Evolutionary conservation across 1,140 invertebrate species (phyloP).

Genomic region (Calycopis cecrops): DNA sequence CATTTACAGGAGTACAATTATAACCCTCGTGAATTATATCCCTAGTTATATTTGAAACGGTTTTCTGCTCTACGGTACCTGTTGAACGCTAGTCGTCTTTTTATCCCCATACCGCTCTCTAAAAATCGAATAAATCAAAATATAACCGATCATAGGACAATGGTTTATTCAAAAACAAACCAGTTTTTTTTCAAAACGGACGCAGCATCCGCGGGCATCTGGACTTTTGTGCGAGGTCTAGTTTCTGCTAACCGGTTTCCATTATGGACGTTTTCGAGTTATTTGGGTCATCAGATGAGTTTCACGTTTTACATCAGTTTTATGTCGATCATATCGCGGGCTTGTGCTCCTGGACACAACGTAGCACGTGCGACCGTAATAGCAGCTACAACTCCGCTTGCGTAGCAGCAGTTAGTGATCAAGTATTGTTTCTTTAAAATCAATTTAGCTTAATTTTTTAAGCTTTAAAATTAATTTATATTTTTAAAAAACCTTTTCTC

Average conservation of each 20-base stretch:
- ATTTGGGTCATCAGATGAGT: conserved; percentile 56
- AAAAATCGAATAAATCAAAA: conserved; percentile 74
- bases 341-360: conserved; percentile 14
- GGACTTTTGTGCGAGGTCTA: conserved; percentile 55
- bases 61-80: conserved; percentile 46
- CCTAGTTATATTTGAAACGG: conserved; percentile 6
- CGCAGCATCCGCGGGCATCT: conserved; percentile 67
- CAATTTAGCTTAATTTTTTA: no score
- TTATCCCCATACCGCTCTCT: conserved; percentile 55
- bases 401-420: no score
- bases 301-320: conserved; percentile 30
- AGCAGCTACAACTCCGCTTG: no score
- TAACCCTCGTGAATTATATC: no score
- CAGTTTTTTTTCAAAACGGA: conserved; percentile 48
- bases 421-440: no score
- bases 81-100: conserved; percentile 61
- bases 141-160: conserved; percentile 65
- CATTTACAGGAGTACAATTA: no score
- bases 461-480: no score
- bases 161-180: conserved; percentile 62
- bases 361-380: neutral
- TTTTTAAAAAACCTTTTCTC: no score
- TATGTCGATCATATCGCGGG: conserved; percentile 24
- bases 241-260: conserved; percentile 57
- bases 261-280: conserved; percentile 37